Base-by-base conservation (phyloP, 2,797 vertebrate species). In the Labroides dimidiatus region DNA sequence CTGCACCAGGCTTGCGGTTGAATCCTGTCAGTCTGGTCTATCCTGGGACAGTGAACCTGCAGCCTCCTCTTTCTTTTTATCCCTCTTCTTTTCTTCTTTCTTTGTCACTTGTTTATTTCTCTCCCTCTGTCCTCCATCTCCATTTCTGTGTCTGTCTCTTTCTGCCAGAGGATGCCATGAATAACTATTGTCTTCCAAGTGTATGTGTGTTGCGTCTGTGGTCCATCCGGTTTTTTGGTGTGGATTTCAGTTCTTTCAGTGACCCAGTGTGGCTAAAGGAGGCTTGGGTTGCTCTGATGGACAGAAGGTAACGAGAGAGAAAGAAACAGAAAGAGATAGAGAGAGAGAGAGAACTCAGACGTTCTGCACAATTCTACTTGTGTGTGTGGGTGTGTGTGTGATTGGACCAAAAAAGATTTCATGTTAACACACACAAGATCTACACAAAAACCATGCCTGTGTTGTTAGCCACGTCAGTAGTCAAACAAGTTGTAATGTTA, bases 1-100 rank as follows among this genome's bases (percentile, higher is more conserved):
- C 59, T 79, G 73, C 81, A 82, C 89, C 66, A 59, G 61, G 80
- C 48, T 77, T 85, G 80, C 15, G 81, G 81, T 87, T 85, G 54
- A 84, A 69, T 81, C 57, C 62, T 82, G 72, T 81, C 75, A 59
- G 79, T 85, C 85, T 86, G 73, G 64, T 77, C 80, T 87, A 88
- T 90, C 89, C 81, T 85, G 60, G 84, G 84, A 78, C 52, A 9
- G 20, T 62, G 48, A 80, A 67, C 63, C 69, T 77, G 75, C 57
- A 72, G 56, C 55, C 47, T 72, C 62, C 58, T 72, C 47, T 44
- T 54, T 14, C 64, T 17, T 44, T 76, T 51, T 51, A 50, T 69
- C 27, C 41, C 37, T 65, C 39, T 59, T 39, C 43, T 58, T 36
- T 69, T 47, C n/a, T 53, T 70, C 70, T 43, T 53, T 68, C 59